A percentile compares a stretch with the other conserved stretches of the same genome.
phyloP scores from a whole-genome alignment of 1,140 invertebrate species.

The Mamestra configurata region DNA sequence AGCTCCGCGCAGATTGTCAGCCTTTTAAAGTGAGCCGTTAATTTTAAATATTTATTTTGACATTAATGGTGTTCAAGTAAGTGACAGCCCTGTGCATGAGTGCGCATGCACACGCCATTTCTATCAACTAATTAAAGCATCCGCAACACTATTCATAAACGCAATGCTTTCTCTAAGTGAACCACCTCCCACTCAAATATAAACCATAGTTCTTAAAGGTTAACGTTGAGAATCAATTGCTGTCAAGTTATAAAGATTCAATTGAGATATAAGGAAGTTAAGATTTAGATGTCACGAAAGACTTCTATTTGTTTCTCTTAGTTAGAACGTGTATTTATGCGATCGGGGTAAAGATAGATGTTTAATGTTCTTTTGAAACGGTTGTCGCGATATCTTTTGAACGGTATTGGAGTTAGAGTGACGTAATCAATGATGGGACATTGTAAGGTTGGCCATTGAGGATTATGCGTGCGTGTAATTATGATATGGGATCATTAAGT shows the following conservation, averaged over 20 bases:
- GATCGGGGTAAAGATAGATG: background rate
- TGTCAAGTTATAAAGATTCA: background rate
- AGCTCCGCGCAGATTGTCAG: too few species aligned
- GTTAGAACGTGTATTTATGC: background rate
- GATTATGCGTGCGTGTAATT: too few species aligned
- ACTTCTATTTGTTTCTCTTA: slow-evolving; percentile 13
- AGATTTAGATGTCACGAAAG: slow-evolving; percentile 28
- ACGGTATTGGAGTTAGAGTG: background rate
- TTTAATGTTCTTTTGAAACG: slow-evolving; percentile 10
- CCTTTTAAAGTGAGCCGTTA: too few species aligned
- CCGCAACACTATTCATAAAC: slow-evolving; percentile 50
- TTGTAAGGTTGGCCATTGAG: too few species aligned
- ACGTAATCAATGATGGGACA: background rate
- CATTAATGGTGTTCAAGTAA: background rate
- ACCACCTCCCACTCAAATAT: background rate
- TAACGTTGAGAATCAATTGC: background rate
- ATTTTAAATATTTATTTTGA: background rate
- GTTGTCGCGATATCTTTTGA: background rate
- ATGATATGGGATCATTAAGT: too few species aligned
- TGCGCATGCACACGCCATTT: slow-evolving; percentile 42
- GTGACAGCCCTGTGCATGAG: slow-evolving; percentile 16
- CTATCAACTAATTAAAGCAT: slow-evolving; percentile 48
- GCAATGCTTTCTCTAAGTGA: slow-evolving; percentile 45
- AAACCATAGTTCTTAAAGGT: background rate
- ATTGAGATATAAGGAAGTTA: slow-evolving; percentile 36